These are phyloP conservation scores for Diacarnus erythraeanus DNA, from an alignment of 37 sponge, comb jelly and placozoan species.

Conservation along the genomic window DNA sequence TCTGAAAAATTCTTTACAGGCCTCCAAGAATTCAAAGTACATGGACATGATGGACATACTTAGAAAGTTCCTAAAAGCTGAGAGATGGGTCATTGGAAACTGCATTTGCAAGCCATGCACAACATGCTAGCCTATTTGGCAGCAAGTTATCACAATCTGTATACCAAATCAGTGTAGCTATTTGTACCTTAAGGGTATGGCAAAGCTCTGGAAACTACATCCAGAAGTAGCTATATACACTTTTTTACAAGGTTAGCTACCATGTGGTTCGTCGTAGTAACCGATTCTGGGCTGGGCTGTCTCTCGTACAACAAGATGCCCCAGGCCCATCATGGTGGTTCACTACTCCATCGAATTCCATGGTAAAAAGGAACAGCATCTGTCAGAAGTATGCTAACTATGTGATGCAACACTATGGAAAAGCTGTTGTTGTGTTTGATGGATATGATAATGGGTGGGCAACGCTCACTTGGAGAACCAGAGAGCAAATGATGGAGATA, in stretches of 20 bases:
- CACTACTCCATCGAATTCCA: no score
- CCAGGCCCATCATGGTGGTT: no score
- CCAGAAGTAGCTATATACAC: constrained; percentile 31
- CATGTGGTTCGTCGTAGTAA: constrained; percentile 42
- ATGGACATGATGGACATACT: constrained; percentile 49
- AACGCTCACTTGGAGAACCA: no score
- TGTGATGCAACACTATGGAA: no score
- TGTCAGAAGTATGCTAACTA: no score
- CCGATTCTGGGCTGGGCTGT: constrained; percentile 37
- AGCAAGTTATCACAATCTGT: constrained; percentile 25
- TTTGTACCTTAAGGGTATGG: constrained; percentile 24
- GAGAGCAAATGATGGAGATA: no score
- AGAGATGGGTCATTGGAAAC: constrained; percentile 38
- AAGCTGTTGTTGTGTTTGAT: no score
- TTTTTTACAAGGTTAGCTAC: constrained; percentile 16
- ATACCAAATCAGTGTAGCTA: constrained; percentile 32
- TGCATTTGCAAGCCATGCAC: constrained; percentile 26
- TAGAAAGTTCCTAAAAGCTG: constrained; percentile 27
- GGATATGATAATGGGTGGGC: no score
- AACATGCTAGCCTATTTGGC: constrained; percentile 38
- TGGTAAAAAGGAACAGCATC: no score
- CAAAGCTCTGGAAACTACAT: constrained; percentile 3
- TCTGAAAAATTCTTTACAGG: neutral
- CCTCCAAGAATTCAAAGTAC: constrained; percentile 31
- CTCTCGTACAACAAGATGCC: no score